These are phyloP conservation scores for Agonum fuliginosum DNA, from an alignment of 2,888 invertebrate genomes.

Conservation along the genomic window DNA sequence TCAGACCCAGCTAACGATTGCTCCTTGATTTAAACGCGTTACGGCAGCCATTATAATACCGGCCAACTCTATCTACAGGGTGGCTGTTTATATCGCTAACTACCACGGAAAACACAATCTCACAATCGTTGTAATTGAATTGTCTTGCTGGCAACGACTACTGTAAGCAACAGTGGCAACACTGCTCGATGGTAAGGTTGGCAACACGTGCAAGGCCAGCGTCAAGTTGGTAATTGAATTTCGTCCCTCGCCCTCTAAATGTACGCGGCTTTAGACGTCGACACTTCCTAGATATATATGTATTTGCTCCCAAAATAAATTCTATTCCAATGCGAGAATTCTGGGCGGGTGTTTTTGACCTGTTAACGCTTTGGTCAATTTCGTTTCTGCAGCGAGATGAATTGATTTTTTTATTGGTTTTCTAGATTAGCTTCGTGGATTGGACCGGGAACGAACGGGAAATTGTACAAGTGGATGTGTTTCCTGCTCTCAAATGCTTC, in stretches of 20 bases:
- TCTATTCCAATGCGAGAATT: slow-evolving; percentile 68
- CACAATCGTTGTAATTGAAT: slow-evolving; percentile 72
- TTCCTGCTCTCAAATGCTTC: neutral
- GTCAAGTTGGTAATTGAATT: slow-evolving; percentile 72
- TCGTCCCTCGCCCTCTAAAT: slow-evolving; percentile 65
- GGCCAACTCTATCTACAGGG: slow-evolving; percentile 9
- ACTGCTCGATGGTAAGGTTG: slow-evolving; percentile 47
- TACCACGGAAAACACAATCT: slow-evolving; percentile 68
- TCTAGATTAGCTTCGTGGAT: slow-evolving; percentile 49
- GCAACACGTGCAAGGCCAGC: slow-evolving; percentile 65
- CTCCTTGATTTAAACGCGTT: slow-evolving; percentile 39
- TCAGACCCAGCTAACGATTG: slow-evolving; percentile 35
- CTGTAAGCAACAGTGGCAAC: slow-evolving; percentile 61
- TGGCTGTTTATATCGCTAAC: slow-evolving; percentile 25
- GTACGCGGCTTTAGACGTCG: slow-evolving; percentile 1
- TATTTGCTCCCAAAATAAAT: slow-evolving; percentile 71
- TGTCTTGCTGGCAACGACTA: slow-evolving; percentile 72
- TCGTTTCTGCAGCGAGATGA: slow-evolving; percentile 52
- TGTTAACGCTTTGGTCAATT: slow-evolving; percentile 60
- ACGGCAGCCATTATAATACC: slow-evolving; percentile 52
- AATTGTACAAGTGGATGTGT: neutral
- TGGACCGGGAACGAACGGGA: slow-evolving; percentile 22
- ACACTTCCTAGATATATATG: slow-evolving; percentile 63
- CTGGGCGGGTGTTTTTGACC: slow-evolving; percentile 63
- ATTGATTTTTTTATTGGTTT: slow-evolving; percentile 57